These are phyloP conservation scores for Congeria kusceri DNA, from an alignment of 2,888 invertebrate species.

Conservation along the genomic window DNA sequence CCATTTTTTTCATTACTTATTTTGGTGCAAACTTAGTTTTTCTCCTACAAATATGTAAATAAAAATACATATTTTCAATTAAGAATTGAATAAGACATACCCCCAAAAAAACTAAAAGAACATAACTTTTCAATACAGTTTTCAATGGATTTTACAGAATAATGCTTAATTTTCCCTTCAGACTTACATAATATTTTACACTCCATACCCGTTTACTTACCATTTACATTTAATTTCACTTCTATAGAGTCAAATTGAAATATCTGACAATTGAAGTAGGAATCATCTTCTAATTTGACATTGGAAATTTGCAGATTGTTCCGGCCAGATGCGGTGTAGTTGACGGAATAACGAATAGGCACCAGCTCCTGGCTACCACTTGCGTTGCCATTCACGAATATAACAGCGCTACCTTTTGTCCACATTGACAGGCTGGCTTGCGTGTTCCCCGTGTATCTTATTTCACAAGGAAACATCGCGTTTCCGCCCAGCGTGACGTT, in stretches of 20 bases:
- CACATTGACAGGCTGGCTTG: slow-evolving; percentile 38
- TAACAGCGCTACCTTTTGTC: slow-evolving; percentile 54
- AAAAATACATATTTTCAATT: no score
- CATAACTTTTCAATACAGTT: background rate
- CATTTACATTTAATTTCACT: slow-evolving; percentile 66
- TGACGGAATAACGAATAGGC: slow-evolving; percentile 53
- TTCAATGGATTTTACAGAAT: background rate
- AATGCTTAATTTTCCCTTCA: background rate
- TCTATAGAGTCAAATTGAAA: slow-evolving; percentile 59
- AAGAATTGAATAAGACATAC: background rate
- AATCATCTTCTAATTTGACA: slow-evolving; percentile 64
- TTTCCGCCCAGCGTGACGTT: slow-evolving; percentile 54
- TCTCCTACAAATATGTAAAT: no score
- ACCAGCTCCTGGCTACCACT: slow-evolving; percentile 8
- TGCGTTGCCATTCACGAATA: slow-evolving; percentile 61
- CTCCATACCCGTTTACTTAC: slow-evolving; percentile 51
- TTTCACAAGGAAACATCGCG: slow-evolving; percentile 63
- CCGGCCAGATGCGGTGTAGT: slow-evolving; percentile 22
- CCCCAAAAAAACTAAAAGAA: background rate
- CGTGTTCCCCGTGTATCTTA: slow-evolving; percentile 20
- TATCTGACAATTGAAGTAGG: slow-evolving; percentile 65
- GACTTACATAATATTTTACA: background rate
- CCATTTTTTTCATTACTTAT: no score
- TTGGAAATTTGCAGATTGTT: slow-evolving; percentile 67
- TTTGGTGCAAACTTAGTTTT: no score